Evolutionary conservation across 2,113 vertebrate species (phyloP).

Genomic region (Nanorana parkeri): DNA sequence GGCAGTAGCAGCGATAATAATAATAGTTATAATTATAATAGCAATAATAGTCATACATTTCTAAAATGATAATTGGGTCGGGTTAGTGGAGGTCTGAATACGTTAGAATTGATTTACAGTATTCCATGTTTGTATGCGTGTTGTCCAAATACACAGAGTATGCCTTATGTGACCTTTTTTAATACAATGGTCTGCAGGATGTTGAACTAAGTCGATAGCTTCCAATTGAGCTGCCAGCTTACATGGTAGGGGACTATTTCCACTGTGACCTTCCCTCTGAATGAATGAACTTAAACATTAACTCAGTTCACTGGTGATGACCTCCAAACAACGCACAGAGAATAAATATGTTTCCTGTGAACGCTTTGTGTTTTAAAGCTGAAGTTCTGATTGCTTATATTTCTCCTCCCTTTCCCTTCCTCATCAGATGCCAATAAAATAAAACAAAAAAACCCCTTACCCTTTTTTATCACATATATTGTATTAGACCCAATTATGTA

Average conservation of each 20-base stretch:
- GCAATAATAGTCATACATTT: too few species aligned
- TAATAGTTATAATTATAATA: too few species aligned
- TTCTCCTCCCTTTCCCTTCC: too few species aligned
- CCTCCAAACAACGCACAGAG: slow-evolving; percentile 26
- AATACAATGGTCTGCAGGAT: slow-evolving; percentile 13
- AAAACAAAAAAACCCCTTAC: too few species aligned
- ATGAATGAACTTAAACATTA: slow-evolving; percentile 47
- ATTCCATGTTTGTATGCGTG: slow-evolving; percentile 19
- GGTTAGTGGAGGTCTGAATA: too few species aligned
- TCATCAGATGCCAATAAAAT: too few species aligned
- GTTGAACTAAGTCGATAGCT: slow-evolving; percentile 32
- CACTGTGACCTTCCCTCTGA: slow-evolving; percentile 21
- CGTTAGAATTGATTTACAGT: too few species aligned
- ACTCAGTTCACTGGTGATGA: slow-evolving; percentile 40
- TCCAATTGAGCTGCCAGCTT: slow-evolving; percentile 16
- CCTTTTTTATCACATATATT: too few species aligned
- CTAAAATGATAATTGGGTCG: too few species aligned
- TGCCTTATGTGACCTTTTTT: background rate
- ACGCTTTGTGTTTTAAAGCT: background rate
- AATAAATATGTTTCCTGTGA: background rate
- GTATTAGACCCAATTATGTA: too few species aligned
- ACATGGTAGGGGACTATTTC: slow-evolving; percentile 43
- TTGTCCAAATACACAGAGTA: slow-evolving; percentile 28
- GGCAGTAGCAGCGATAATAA: too few species aligned
- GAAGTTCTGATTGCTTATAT: background rate